Base-by-base conservation (phyloP, 1,140 invertebrate species). In the Diuraphis noxia region DNA sequence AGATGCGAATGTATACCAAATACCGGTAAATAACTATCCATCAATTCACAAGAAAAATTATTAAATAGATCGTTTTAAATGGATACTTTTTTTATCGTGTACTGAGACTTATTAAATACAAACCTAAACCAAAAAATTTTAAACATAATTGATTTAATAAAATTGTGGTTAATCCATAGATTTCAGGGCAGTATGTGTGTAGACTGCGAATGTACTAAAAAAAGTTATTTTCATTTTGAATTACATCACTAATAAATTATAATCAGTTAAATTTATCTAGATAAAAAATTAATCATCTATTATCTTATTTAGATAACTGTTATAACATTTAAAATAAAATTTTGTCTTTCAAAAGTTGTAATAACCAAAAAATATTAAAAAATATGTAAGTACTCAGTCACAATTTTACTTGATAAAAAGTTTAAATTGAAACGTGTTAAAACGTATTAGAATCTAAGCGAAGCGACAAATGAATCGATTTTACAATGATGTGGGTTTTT, bases 21-120 rank as follows among this genome's bases (percentile, higher is more conserved):
- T 46, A 82, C 25, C 46, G 4, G 77, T 91, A 82, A 91, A 91
- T 91, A 82, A 91, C 77, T 46, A 34, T 25, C 41, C 43, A 36
- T 81, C 89, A 81, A 38, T 81, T 77, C 77, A 49, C 43, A 23
- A 38, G 43, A 41, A n/a, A 82, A 91, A 72, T 36, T 72, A 90
- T 90, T 38, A 9, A 30, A 46, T 90, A 40, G 34, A 52, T 40
- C n/a, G 23, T 25, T 17, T 84, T 17, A 40, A n/a, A 34, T 17
- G n/a, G 23, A 85, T 46, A 85, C 84, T 7, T 49, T 36, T 85
- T 23, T 41, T 82, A 17, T 9, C 6, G 34, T 36, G 19, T 77
- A 23, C 30, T 0, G 19, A 23, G 77, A 23, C 21, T 36, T 9
- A 23, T n/a, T 38, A 7, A 23, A 79, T 13, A 72, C 56, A 2